Base-by-base conservation (phyloP, 2,888 invertebrate genomes). In the Eugnorisma glareosa region DNA sequence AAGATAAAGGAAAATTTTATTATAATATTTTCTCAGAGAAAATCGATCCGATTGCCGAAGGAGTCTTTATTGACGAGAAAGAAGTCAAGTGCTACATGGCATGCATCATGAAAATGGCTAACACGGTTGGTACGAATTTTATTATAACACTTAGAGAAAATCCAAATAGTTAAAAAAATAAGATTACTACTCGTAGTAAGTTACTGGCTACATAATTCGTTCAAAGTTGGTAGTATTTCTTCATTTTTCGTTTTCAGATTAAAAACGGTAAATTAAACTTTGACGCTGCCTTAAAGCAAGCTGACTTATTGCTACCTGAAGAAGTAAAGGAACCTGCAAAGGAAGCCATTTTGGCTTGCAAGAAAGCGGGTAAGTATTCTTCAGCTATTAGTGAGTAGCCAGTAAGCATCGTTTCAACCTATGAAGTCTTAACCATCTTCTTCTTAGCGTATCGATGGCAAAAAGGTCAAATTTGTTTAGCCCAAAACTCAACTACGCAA, bases 41-140 rank as follows among this genome's bases (percentile, higher is more conserved):
- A 93, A 93, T 97, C 4, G 95, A 97, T 73, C 92, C 91, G 2
- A 89, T 97, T 51, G 88, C 82, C 28, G 91, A 95, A 3, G 97
- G 97, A 0, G 91, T 93, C 3, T 97, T 97, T 69, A 91, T 94
- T 35, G 96, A 97, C 35, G 96, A 97, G 37, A 95, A 92, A 81
- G 95, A 96, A 88, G 95, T 96, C 0, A 97, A 95, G 91, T 97
- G 97, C 81, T 97, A 97, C 84, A 93, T 96, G 69, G 96, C 97
- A 1, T 97, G 97, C 83, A 94, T 97, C 37, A 96, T 96, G 95
- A 97, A 96, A 90, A 96, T 96, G 96, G 95, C 96, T 6, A 96
- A 95, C 83, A 92, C 96, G 82, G 97, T 97, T 86, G 75, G 93
- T 67, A 57, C 24, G 13, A 31, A 45, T 54, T 64, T 54, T 68